Conservation (phyloP, 2,888 invertebrate species). For the Meta bourneti region DNA sequence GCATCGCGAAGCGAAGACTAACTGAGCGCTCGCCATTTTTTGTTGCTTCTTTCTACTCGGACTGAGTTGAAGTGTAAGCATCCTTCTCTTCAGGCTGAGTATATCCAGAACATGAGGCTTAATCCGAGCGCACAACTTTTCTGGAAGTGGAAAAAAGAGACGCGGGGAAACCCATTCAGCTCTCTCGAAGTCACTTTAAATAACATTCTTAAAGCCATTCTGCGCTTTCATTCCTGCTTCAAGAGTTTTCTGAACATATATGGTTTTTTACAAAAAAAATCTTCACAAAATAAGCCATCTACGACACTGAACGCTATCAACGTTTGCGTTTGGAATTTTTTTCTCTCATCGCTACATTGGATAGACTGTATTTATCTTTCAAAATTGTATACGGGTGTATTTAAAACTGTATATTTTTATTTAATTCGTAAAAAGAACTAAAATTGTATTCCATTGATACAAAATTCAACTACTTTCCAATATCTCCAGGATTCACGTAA, state of each 20-base stretch:
- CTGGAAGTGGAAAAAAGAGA: conserved; percentile 29
- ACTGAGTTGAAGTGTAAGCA: conserved; percentile 64
- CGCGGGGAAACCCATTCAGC: conserved; percentile 21
- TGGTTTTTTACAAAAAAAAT: not conserved
- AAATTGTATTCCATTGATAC: not conserved
- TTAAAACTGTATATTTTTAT: not conserved
- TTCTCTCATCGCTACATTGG: not conserved
- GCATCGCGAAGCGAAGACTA: conserved; percentile 15
- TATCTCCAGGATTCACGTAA: no score
- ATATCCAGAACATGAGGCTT: conserved; percentile 22
- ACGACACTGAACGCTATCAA: conserved; percentile 16
- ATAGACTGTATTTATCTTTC: not conserved
- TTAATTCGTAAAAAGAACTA: not conserved
- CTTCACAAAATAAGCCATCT: conserved; percentile 23
- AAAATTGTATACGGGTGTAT: not conserved
- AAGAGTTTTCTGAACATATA: conserved; percentile 10
- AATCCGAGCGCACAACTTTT: conserved; percentile 43
- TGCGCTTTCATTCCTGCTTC: conserved; percentile 32
- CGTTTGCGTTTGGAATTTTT: not conserved
- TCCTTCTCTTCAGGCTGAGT: conserved; percentile 34
- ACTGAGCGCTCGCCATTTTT: conserved; percentile 52
- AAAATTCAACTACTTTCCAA: no score
- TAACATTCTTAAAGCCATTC: conserved; percentile 45
- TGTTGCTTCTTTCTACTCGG: conserved; percentile 58
- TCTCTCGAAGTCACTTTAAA: conserved; percentile 52